phyloP scores from a whole-genome alignment of 2,797 vertebrate genomes.

The Phataginus tetradactyla region DNA sequence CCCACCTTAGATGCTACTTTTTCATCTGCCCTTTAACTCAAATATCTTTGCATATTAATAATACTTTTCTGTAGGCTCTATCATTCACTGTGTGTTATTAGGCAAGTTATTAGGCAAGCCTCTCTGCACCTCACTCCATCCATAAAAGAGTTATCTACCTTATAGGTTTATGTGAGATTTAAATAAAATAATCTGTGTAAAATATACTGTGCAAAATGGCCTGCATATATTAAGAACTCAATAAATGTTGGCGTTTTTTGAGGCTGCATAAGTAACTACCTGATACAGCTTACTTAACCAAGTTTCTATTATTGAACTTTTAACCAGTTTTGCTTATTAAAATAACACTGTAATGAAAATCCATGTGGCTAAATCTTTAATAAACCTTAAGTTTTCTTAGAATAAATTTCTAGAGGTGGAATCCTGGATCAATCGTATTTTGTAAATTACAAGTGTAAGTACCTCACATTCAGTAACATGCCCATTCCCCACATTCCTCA shows the following conservation, averaged over 20 bases:
- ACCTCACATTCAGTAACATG: neutral
- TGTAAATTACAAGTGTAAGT: neutral
- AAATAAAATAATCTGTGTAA: constrained; percentile 19
- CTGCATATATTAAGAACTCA: neutral
- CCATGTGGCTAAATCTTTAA: neutral
- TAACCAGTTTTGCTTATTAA: neutral
- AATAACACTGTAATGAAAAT: neutral
- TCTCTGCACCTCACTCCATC: neutral
- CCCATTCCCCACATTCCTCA: neutral
- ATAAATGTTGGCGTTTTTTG: neutral
- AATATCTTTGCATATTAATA: neutral
- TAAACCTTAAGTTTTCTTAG: neutral
- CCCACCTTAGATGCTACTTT: neutral
- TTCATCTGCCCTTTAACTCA: neutral
- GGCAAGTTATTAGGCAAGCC: neutral
- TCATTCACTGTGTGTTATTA: neutral
- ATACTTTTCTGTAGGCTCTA: neutral
- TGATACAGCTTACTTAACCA: neutral
- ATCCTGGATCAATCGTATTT: neutral
- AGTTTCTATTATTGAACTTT: neutral
- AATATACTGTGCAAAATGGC: constrained; percentile 8
- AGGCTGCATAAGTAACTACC: neutral
- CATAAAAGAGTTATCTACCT: neutral
- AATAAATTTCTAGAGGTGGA: constrained; percentile 34
- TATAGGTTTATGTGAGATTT: neutral